Conservation (phyloP, 2,888 invertebrate species). For the Napeogenes sylphis region DNA sequence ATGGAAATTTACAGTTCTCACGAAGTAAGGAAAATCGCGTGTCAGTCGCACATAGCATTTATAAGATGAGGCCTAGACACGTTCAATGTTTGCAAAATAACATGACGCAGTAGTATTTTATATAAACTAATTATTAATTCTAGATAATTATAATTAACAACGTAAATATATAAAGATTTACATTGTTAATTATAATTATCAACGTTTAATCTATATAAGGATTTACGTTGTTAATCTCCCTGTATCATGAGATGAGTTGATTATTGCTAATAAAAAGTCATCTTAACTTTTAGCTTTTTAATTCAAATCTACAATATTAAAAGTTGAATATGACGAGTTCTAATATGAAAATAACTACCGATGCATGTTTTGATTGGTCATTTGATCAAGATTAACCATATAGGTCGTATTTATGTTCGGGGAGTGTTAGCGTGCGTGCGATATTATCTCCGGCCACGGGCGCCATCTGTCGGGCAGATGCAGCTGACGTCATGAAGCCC, state of each 20-base stretch:
- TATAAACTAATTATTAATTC: neutral
- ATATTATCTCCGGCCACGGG: constrained; percentile 66
- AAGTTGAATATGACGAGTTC: neutral
- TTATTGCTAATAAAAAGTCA: too few species aligned
- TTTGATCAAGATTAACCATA: constrained; percentile 25
- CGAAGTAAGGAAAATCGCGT: constrained; percentile 24
- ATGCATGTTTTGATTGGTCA: constrained; percentile 19
- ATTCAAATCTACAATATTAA: neutral
- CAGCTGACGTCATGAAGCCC: constrained; percentile 74
- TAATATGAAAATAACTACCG: neutral
- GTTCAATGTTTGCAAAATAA: constrained; percentile 18
- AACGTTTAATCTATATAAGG: neutral
- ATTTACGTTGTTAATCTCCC: neutral
- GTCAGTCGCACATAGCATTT: constrained; percentile 6
- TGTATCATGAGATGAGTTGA: neutral
- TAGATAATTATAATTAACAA: neutral
- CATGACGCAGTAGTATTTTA: constrained; percentile 17
- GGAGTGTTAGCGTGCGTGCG: constrained; percentile 42
- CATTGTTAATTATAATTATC: neutral
- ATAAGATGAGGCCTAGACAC: constrained; percentile 5
- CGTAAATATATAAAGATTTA: neutral
- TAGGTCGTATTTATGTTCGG: constrained; percentile 19
- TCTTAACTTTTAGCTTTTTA: too few species aligned
- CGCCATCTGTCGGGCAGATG: constrained; percentile 76
- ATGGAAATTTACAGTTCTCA: constrained; percentile 19